These are phyloP conservation scores for Pluvianellus socialis DNA, from an alignment of 2,113 vertebrate genomes.

Conservation along the genomic window DNA sequence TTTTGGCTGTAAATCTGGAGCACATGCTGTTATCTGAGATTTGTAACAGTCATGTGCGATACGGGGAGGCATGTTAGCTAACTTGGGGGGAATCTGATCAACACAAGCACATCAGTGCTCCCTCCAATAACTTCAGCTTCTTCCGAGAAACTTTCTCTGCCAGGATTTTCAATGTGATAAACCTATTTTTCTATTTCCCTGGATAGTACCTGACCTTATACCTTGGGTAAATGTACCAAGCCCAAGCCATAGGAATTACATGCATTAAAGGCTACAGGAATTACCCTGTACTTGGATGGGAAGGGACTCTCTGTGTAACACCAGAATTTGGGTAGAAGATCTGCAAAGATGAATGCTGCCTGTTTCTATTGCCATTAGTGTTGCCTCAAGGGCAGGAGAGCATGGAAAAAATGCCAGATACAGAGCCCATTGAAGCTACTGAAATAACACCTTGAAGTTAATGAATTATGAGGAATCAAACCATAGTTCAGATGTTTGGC, in stretches of 20 bases:
- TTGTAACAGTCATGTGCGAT: neutral
- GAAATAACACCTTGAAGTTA: neutral
- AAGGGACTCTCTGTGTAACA: neutral
- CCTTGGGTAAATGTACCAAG: neutral
- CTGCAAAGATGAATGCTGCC: neutral
- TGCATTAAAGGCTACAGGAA: neutral
- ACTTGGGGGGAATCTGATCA: neutral
- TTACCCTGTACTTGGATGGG: neutral
- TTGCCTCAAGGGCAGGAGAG: neutral
- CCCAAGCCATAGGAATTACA: neutral
- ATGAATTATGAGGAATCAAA: neutral
- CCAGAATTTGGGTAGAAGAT: neutral
- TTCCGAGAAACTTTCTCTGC: neutral
- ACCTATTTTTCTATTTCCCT: neutral
- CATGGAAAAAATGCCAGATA: neutral
- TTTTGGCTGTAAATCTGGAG: constrained; percentile 70
- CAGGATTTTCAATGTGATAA: neutral
- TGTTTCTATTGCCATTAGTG: neutral
- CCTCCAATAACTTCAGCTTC: neutral
- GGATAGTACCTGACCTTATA: neutral
- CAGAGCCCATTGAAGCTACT: neutral
- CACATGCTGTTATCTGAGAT: constrained; percentile 60
- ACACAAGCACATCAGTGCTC: neutral
- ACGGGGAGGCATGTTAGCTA: neutral
- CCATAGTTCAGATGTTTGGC: neutral